phyloP scores from a whole-genome alignment of 1,140 invertebrate genomes.

The Ctenoplectra terminalis region DNA sequence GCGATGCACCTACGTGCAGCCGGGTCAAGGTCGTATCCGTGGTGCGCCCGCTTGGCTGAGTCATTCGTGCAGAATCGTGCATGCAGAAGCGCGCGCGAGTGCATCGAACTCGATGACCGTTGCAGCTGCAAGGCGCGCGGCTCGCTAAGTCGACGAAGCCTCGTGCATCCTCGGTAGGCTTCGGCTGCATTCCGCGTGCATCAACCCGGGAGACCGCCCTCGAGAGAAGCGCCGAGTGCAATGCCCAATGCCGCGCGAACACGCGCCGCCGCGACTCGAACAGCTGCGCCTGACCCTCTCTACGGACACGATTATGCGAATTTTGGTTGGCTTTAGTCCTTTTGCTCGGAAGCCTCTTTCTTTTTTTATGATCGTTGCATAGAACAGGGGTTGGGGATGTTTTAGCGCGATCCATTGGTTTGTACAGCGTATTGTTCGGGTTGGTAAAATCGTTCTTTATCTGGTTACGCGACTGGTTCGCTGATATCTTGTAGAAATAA shows the following conservation, averaged over 20 bases:
- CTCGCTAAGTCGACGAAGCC: slow-evolving; percentile 25
- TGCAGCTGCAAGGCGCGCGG: slow-evolving; percentile 77
- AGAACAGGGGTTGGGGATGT: no score
- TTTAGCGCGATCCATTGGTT: no score
- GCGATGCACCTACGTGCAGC: slow-evolving; percentile 77
- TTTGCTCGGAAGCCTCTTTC: no score
- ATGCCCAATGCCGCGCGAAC: slow-evolving; percentile 71
- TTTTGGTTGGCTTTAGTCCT: background rate
- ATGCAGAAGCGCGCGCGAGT: slow-evolving; percentile 71
- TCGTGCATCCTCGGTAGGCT: slow-evolving; percentile 72
- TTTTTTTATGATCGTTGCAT: background rate
- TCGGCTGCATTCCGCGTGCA: slow-evolving; percentile 78
- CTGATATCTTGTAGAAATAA: no score
- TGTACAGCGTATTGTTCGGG: no score
- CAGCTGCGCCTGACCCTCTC: slow-evolving; percentile 53
- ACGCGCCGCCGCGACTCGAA: slow-evolving; percentile 53
- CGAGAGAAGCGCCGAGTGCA: slow-evolving; percentile 76
- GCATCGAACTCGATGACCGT: slow-evolving; percentile 82
- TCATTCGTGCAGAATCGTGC: slow-evolving; percentile 76
- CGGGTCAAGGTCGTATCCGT: slow-evolving; percentile 81
- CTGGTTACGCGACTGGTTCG: no score
- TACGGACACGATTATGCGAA: slow-evolving; percentile 33
- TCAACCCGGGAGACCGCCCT: slow-evolving; percentile 75
- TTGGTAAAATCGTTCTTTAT: no score
- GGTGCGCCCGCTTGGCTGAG: slow-evolving; percentile 75